These are phyloP conservation scores for Drosophila diplacantha DNA, from an alignment of 2,888 invertebrate species.

Conservation along the genomic window DNA sequence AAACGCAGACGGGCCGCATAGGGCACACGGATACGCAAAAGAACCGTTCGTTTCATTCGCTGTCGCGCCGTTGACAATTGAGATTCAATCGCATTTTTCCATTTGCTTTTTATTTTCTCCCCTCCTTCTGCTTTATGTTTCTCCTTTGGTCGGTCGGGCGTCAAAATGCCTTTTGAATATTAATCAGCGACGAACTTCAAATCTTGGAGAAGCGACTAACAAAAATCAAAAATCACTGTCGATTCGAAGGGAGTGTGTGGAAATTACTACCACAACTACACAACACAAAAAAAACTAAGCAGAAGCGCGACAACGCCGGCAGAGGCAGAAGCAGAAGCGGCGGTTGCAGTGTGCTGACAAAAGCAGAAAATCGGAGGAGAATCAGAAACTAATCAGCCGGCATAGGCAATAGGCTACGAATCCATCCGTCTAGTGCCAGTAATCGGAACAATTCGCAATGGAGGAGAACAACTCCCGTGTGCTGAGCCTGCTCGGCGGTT, in stretches of 20 bases:
- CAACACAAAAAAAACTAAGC: background rate
- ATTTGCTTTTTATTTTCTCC: slow-evolving; percentile 26
- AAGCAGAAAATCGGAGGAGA: slow-evolving; percentile 19
- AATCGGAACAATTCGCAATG: slow-evolving; percentile 20
- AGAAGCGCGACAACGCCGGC: slow-evolving; percentile 14
- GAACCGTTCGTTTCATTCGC: slow-evolving; percentile 60
- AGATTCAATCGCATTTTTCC: slow-evolving; percentile 34
- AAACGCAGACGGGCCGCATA: slow-evolving; percentile 2
- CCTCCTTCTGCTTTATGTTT: slow-evolving; percentile 26
- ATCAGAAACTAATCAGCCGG: slow-evolving; percentile 41
- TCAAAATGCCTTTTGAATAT: slow-evolving; percentile 53
- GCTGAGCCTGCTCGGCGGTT: slow-evolving; percentile 57
- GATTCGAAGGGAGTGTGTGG: slow-evolving; percentile 28
- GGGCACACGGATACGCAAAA: slow-evolving; percentile 39
- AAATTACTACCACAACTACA: slow-evolving; percentile 19
- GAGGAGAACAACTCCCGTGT: slow-evolving; percentile 43
- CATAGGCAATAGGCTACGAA: slow-evolving; percentile 22
- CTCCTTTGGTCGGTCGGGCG: slow-evolving; percentile 14
- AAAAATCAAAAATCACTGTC: slow-evolving; percentile 30
- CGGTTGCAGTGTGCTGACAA: slow-evolving; percentile 26
- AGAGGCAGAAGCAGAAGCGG: slow-evolving; percentile 19
- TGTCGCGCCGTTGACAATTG: slow-evolving; percentile 43
- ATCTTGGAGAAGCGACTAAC: slow-evolving; percentile 25
- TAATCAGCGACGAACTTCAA: slow-evolving; percentile 37
- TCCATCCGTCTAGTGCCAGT: slow-evolving; percentile 2